These are phyloP conservation scores for Tachina fera DNA, from an alignment of 2,888 invertebrate genomes.

Conservation along the genomic window DNA sequence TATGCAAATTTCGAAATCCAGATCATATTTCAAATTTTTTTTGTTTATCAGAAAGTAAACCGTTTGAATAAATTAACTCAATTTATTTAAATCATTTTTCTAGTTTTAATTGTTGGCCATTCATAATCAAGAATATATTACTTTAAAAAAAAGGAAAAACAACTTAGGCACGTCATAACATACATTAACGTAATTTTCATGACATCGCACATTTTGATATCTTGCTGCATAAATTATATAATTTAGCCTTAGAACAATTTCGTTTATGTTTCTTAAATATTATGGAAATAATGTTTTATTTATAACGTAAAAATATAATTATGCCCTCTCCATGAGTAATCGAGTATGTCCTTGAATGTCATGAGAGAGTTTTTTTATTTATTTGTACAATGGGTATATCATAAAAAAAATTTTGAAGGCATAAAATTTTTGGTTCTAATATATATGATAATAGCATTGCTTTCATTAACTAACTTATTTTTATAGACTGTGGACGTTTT, in stretches of 20 bases:
- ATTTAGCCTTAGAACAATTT: background rate
- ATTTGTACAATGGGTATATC: too few species aligned
- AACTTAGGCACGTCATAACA: background rate
- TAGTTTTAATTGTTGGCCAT: background rate
- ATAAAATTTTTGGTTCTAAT: too few species aligned
- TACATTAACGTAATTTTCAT: background rate
- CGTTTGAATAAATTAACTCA: background rate
- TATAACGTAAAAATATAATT: too few species aligned
- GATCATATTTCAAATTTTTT: background rate
- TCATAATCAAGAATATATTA: background rate
- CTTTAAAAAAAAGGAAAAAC: too few species aligned
- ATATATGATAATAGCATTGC: too few species aligned
- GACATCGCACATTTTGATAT: background rate
- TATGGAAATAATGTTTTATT: too few species aligned
- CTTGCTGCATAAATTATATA: background rate
- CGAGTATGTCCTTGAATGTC: too few species aligned
- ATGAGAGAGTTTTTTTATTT: too few species aligned
- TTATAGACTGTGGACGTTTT: too few species aligned
- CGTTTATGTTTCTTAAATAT: background rate
- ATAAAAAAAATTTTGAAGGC: too few species aligned
- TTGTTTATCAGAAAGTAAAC: background rate
- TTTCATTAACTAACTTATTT: too few species aligned
- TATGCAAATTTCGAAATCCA: background rate
- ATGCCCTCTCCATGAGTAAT: too few species aligned
- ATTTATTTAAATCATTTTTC: background rate